Percentiles rank a stretch among this genome's conserved stretches.
phyloP scores from a whole-genome alignment of 2,113 vertebrate species.

The Brachypteracias leptosomus region DNA sequence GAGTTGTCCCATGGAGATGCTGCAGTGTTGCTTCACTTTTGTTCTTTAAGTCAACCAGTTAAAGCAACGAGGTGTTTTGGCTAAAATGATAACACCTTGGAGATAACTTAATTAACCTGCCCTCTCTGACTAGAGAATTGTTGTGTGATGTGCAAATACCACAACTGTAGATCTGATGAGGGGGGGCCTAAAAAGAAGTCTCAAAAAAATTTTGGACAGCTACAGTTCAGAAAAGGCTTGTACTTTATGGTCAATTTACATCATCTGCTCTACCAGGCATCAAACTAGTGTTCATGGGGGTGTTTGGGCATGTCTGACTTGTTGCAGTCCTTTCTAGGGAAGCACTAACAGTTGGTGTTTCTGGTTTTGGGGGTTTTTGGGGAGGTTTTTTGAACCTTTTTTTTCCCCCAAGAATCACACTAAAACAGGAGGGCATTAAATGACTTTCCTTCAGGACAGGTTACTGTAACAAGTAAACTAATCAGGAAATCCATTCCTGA shows the following conservation, averaged over 20 bases:
- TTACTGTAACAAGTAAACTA: not conserved
- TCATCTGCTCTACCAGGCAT: not conserved
- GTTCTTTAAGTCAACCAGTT: not conserved
- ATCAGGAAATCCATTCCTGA: not conserved
- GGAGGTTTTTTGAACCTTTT: too few species aligned
- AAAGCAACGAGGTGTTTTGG: not conserved
- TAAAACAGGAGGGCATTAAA: not conserved
- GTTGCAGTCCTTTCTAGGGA: not conserved
- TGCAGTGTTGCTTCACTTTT: not conserved
- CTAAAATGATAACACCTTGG: not conserved
- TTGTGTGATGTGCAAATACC: not conserved
- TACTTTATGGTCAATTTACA: not conserved
- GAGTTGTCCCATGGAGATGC: not conserved
- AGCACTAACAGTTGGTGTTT: not conserved
- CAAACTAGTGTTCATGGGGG: not conserved
- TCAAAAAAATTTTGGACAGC: not conserved
- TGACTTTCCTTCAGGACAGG: not conserved
- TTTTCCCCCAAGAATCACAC: not conserved
- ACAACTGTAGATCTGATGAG: not conserved
- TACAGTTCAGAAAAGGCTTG: not conserved
- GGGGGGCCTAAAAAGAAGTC: not conserved
- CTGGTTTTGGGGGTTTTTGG: not conserved
- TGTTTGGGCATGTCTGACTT: not conserved
- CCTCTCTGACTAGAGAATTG: not conserved
- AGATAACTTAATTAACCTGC: not conserved